Evolutionary conservation across 2,113 vertebrate species (phyloP).

Genomic region (Mesitornis unicolor): DNA sequence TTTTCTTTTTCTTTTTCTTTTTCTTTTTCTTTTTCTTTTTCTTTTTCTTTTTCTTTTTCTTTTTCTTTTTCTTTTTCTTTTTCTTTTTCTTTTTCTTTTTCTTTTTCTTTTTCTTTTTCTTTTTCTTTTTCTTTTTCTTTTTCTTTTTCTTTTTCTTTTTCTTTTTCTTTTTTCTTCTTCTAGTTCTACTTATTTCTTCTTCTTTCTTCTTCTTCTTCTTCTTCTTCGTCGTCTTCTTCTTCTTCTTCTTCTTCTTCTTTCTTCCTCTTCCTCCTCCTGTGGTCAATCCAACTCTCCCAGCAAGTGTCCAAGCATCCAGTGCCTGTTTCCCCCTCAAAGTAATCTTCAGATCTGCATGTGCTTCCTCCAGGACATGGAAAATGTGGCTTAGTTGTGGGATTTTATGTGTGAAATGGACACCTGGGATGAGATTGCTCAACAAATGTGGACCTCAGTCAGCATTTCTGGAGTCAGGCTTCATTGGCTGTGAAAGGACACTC

Average conservation of each 20-base stretch:
- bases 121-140: background rate
- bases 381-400: background rate
- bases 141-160: background rate
- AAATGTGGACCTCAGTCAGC: background rate
- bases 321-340: background rate
- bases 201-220: too few species aligned
- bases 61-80: background rate
- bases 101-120: too few species aligned
- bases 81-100: too few species aligned
- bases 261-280: background rate
- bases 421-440: background rate
- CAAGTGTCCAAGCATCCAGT: rapidly evolving
- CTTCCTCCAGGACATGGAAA: background rate
- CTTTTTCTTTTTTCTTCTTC: too few species aligned
- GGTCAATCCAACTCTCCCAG: background rate
- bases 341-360: rapidly evolving
- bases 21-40: background rate
- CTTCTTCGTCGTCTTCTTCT: background rate
- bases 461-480: background rate
- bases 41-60: background rate
- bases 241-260: background rate
- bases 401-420: background rate
- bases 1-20: too few species aligned
- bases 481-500: background rate
- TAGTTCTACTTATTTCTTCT: background rate